phyloP scores from a whole-genome alignment of 1,140 invertebrate species.

The Drosophila navojoa region DNA sequence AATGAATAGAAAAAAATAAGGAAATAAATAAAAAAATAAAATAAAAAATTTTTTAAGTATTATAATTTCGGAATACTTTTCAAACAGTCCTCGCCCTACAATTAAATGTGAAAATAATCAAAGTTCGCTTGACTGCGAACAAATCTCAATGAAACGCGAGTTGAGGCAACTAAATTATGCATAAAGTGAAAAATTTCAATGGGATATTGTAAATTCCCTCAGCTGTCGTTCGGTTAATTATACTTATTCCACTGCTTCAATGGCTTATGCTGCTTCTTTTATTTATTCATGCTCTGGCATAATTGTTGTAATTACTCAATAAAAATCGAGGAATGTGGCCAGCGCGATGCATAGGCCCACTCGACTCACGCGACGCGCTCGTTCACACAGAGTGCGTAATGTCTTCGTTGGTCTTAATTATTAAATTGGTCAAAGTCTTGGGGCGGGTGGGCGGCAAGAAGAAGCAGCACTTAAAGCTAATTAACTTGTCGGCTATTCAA shows the following conservation, averaged over 20 bases:
- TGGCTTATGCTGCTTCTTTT: neutral
- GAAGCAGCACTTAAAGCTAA: conserved; percentile 17
- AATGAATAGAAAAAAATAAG: neutral
- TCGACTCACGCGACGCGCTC: neutral
- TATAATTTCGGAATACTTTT: neutral
- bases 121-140: too few species aligned
- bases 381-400: neutral
- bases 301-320: conserved; percentile 11
- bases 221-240: neutral
- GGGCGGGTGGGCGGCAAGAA: neutral
- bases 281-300: neutral
- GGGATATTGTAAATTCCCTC: too few species aligned
- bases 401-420: conserved; percentile 1
- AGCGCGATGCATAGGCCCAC: neutral
- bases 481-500: conserved; percentile 19
- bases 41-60: too few species aligned
- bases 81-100: neutral
- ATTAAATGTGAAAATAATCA: too few species aligned
- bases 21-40: too few species aligned
- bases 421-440: conserved; percentile 1
- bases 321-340: neutral
- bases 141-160: too few species aligned
- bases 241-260: neutral
- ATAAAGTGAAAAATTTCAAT: too few species aligned
- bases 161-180: too few species aligned